Percentiles rank a stretch among this genome's conserved stretches.
phyloP scores from a whole-genome alignment of 1,140 invertebrate species.

The Aphelinus certus region DNA sequence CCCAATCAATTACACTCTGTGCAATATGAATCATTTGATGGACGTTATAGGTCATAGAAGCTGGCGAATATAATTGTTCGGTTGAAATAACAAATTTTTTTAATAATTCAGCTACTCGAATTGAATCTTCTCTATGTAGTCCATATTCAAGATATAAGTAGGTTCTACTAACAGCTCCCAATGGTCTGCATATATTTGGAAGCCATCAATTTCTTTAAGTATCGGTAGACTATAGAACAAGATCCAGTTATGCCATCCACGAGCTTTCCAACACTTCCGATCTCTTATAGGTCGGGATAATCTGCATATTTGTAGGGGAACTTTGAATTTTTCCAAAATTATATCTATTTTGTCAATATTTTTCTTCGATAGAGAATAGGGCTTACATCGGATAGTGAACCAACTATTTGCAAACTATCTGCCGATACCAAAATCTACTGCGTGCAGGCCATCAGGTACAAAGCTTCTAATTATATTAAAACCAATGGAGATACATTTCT shows the following conservation, averaged over 20 bases:
- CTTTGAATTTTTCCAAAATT: not conserved
- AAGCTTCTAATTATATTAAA: conserved; percentile 12
- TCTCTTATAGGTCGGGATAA: too few species aligned
- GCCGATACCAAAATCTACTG: too few species aligned
- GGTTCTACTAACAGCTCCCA: too few species aligned
- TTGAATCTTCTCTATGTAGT: not conserved
- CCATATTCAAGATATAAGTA: not conserved
- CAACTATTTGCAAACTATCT: too few species aligned
- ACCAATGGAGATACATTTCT: conserved; percentile 12
- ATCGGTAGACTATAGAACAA: conserved; percentile 35
- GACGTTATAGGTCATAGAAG: conserved; percentile 12
- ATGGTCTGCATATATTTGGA: too few species aligned
- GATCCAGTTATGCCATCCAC: conserved; percentile 23
- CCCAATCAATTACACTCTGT: not conserved
- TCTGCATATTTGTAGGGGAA: too few species aligned
- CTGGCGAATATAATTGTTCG: not conserved
- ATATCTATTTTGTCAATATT: conserved; percentile 10
- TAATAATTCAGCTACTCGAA: not conserved
- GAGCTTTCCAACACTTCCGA: too few species aligned
- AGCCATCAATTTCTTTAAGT: not conserved
- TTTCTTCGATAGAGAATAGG: conserved; percentile 22
- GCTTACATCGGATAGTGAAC: too few species aligned
- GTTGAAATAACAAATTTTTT: not conserved
- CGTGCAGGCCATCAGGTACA: too few species aligned
- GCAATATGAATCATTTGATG: conserved; percentile 10